Percentiles rank a stretch among this genome's conserved stretches.
phyloP scores from a whole-genome alignment of 1,140 invertebrate species.

The Marisa cornuarietis region DNA sequence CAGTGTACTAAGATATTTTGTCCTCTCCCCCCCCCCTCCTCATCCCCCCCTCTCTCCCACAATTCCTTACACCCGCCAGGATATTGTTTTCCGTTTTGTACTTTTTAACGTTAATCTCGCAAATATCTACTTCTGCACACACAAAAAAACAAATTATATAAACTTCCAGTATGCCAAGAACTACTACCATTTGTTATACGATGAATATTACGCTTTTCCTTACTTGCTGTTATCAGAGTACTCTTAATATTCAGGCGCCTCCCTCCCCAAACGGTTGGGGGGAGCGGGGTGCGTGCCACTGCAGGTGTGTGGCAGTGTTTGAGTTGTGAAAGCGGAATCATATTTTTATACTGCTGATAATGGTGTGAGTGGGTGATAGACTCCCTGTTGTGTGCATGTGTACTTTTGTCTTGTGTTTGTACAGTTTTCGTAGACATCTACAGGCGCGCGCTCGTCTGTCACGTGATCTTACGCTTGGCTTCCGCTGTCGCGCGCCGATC shows the following conservation, averaged over 20 bases:
- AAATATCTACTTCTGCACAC: too few species aligned
- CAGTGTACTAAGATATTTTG: neutral
- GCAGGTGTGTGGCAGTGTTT: neutral
- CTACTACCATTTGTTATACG: neutral
- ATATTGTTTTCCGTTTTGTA: neutral
- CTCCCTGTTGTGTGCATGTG: neutral
- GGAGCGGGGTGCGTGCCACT: neutral
- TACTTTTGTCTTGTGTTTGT: neutral
- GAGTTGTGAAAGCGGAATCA: neutral
- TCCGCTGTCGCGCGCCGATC: too few species aligned
- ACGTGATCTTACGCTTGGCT: too few species aligned
- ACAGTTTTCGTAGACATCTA: too few species aligned
- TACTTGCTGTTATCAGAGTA: neutral
- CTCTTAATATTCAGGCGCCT: neutral
- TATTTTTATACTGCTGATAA: conserved; percentile 13
- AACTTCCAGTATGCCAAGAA: neutral
- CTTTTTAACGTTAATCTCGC: neutral
- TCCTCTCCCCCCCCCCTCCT: neutral
- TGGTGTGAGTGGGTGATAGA: neutral
- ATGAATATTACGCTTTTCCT: neutral
- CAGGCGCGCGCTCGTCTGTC: too few species aligned
- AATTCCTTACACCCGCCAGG: neutral
- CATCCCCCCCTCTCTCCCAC: neutral
- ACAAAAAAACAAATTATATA: too few species aligned
- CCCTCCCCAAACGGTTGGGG: neutral